These are phyloP conservation scores for Ceratina calcarata DNA, from an alignment of 1,140 invertebrate genomes.

Conservation along the genomic window DNA sequence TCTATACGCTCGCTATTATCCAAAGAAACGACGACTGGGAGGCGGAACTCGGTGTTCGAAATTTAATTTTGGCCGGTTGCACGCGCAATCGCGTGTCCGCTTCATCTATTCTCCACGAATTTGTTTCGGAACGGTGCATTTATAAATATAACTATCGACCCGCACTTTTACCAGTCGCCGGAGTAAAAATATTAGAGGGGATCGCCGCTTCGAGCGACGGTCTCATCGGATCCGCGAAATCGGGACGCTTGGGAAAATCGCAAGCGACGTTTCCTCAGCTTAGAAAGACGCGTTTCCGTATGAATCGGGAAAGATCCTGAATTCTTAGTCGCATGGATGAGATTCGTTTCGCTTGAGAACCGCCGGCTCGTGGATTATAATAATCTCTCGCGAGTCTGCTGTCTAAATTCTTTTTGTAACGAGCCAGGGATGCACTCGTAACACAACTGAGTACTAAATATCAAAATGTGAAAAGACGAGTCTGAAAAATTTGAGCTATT, in stretches of 20 bases:
- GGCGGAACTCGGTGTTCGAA: constrained; percentile 16
- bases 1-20: constrained; percentile 21
- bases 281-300: background rate
- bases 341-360: constrained; percentile 12
- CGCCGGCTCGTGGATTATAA: background rate
- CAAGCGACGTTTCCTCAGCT: background rate
- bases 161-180: constrained; percentile 3
- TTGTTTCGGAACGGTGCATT: background rate
- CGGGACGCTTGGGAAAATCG: background rate
- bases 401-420: no score
- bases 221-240: background rate
- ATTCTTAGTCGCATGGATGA: constrained; percentile 13
- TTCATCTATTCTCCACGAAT: constrained; percentile 8
- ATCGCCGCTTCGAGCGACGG: no score
- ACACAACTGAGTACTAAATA: no score
- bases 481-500: no score
- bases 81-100: background rate
- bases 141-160: constrained; percentile 36
- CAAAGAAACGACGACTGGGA: background rate
- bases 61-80: constrained; percentile 18
- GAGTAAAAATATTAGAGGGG: constrained; percentile 5
- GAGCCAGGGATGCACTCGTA: no score
- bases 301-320: background rate
- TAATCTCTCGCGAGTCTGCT: background rate
- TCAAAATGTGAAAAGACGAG: no score